Evolutionary conservation across 2,113 vertebrate species (phyloP), one percentile per base, ranked within the genome.

Genomic region (Myiagra hebetior): DNA sequence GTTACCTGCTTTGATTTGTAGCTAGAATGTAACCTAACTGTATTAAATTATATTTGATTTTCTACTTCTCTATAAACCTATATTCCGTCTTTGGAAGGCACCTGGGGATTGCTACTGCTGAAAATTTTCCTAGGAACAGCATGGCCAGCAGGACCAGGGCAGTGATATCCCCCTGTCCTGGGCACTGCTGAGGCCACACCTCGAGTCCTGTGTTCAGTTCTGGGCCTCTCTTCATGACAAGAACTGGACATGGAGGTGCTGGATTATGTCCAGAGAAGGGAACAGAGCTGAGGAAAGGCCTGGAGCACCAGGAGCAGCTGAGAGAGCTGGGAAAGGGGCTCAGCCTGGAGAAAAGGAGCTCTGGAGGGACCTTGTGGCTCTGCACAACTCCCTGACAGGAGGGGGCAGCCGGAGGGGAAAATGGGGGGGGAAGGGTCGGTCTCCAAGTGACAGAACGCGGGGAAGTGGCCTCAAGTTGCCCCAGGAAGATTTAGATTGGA

Each of bases 381-480:
- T 67, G 13, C 19, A 33, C 83, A 86, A 1, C 1, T 13, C 14
- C 23, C n/a, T 79, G 85, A 10, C 31, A 79, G 56, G 64, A 53
- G 13, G 23, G 8, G 33, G 10, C n/a, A 78, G 64, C 28, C 19
- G 5, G 23, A 18, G 15, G 44, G 17, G 37, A 10, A 10, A 37
- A 37, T 17, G 42, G 42, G 42, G 15, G 15, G 31, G 20, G 6
- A 13, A 8, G 35, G 12, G 4, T 26, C 1, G 0, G 30, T 13
- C n/a, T 70, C 24, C 57, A 27, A 18, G 56, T 13, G 55, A 41
- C 16, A 47, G 37, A 44, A 68, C 5, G 8, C 30, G 18, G 9
- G 57, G 41, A 80, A 72, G 35, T 31, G 49, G 47, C 41, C 49
- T 30, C 65, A 41, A 21, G n/a, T 6, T 35, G 49, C 30, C 30